These are phyloP conservation scores for Nematolebias whitei DNA, from an alignment of 2,113 vertebrate species.

Conservation along the genomic window DNA sequence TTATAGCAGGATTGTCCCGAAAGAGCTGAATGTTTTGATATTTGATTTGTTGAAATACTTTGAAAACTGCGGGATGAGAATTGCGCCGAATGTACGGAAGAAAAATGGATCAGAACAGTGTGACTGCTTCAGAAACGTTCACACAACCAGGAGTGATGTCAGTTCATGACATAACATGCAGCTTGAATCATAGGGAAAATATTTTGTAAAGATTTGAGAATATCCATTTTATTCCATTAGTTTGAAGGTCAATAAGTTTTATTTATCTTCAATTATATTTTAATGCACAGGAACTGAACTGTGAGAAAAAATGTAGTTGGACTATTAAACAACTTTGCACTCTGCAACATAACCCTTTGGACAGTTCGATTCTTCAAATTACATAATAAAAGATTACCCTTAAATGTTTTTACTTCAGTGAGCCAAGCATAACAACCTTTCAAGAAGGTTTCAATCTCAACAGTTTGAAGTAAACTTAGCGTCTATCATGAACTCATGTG, in stretches of 20 bases:
- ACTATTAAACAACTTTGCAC: background rate
- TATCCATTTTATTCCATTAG: background rate
- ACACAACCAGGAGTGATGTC: conserved; percentile 61
- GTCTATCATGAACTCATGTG: conserved; percentile 5
- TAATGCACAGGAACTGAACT: background rate
- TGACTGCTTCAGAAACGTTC: too few relatives aligned
- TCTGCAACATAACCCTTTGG: background rate
- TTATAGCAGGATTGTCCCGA: too few relatives aligned
- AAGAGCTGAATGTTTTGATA: too few relatives aligned
- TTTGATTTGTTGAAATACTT: too few relatives aligned
- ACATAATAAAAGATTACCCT: background rate
- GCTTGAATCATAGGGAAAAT: conserved; percentile 32
- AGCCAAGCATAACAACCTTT: background rate
- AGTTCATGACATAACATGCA: conserved; percentile 37
- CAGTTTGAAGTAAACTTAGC: conserved; percentile 6
- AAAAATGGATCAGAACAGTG: too few relatives aligned
- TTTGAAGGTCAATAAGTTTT: too few relatives aligned
- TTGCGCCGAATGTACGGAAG: too few relatives aligned
- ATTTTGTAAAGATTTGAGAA: background rate
- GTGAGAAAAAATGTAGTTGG: background rate
- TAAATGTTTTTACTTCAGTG: background rate
- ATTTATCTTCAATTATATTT: background rate
- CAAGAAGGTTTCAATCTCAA: background rate
- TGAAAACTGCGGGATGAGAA: too few relatives aligned
- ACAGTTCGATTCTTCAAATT: background rate